Base-by-base conservation (phyloP, 2,888 invertebrate genomes). In the Urechis unicinctus region DNA sequence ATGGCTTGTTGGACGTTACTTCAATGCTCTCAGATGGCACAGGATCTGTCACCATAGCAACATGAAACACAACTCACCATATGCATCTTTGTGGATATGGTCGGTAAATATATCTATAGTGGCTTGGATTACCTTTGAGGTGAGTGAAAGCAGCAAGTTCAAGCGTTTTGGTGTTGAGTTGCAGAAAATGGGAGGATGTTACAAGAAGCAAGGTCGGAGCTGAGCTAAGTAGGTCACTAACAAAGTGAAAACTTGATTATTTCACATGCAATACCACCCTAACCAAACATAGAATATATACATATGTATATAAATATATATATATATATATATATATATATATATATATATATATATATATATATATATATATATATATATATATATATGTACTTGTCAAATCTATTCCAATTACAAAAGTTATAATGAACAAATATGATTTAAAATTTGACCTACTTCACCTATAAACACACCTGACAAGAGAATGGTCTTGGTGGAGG, bases 121-220 rank as follows among this genome's bases (percentile, higher is more conserved):
- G 21, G 5, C 13, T 44, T 1, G 25, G 36, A 50, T 17, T 25
- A 61, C 61, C 61, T 54, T 59, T 56, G 2, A 73, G 60, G 59
- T 67, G 67, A 13, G 66, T 50, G 49, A 57, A 65, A 21, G 56
- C 45, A 24, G 61, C 56, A 2, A 64, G 48, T 43, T 74, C 70
- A 53, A 70, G 56, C 4, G 71, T 69, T 50, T 62, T 66, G 28
- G 73, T 66, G 58, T 73, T 68, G 21, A 73, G 51, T 48, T 69
- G 68, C 2, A 74, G 28, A 2, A 72, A 41, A 3, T 66, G 63
- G 29, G 67, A 66, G 25, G 71, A 66, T 26, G 71, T 71, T 6
- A 67, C 70, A 21, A 73, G 59, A 45, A 69, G 59, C 41, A 74
- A 51, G 50, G 67, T 62, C 2, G 72, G 68, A 3, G 70, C 61